Evolutionary conservation across 2,797 vertebrate genomes (phyloP).

Genomic region (Dryobates pubescens): DNA sequence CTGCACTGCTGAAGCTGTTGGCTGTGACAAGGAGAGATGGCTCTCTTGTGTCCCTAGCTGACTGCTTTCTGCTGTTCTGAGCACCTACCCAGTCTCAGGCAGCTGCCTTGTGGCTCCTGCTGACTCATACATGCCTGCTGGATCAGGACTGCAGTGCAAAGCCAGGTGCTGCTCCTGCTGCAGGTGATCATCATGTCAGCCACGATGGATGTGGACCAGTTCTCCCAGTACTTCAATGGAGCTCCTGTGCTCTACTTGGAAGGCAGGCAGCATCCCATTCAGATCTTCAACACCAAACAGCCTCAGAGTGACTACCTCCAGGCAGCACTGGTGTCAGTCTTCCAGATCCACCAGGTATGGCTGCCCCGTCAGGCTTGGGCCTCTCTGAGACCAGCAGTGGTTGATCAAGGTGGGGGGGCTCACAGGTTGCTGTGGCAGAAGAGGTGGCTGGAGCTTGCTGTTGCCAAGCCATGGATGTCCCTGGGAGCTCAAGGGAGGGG

Average conservation of each 20-base stretch:
- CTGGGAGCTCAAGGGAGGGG: background rate
- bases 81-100: background rate
- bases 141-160: background rate
- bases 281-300: slow-evolving; percentile 94
- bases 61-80: background rate
- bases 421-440: background rate
- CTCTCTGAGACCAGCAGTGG: background rate
- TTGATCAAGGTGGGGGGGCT: background rate
- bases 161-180: background rate
- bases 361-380: accelerated
- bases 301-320: slow-evolving; percentile 94
- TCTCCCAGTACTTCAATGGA: slow-evolving; percentile 93
- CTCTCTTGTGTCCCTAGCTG: background rate
- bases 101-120: background rate
- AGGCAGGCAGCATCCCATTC: slow-evolving; percentile 95
- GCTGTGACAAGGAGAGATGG: background rate
- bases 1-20: background rate
- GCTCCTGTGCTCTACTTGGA: slow-evolving; percentile 96
- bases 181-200: slow-evolving; percentile 97
- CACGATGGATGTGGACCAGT: slow-evolving; percentile 97
- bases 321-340: slow-evolving; percentile 91
- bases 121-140: background rate
- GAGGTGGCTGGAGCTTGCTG: background rate
- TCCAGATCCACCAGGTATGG: slow-evolving; percentile 95
- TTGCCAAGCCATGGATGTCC: background rate